Conservation (phyloP, 2,797 vertebrate genomes). For the Hypotaenidia okinawae region DNA sequence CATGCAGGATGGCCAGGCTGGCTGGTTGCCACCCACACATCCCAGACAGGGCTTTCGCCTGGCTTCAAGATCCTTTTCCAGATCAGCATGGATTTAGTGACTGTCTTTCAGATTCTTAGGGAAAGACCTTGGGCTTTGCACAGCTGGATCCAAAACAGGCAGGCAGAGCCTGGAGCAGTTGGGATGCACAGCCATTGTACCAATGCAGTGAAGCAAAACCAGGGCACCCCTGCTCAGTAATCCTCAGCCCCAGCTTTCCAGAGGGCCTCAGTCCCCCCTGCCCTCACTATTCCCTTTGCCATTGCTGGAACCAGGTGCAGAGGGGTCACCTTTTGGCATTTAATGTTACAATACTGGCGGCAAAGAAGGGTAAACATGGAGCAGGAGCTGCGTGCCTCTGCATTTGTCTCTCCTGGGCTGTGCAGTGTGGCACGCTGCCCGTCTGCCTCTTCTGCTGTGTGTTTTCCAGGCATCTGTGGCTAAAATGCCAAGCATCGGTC, state of each 20-base stretch:
- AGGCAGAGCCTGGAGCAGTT: neutral
- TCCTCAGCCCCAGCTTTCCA: neutral
- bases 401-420: neutral
- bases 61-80: neutral
- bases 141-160: neutral
- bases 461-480: rapidly evolving
- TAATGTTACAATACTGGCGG: rapidly evolving
- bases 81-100: neutral
- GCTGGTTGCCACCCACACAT: neutral
- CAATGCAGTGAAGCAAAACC: neutral
- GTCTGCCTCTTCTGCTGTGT: neutral
- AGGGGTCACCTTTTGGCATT: neutral
- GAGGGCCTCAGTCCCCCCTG: neutral
- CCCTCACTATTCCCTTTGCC: neutral
- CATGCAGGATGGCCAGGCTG: rapidly evolving
- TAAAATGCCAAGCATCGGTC: neutral
- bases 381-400: neutral
- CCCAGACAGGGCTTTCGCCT: neutral
- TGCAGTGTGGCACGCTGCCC: neutral
- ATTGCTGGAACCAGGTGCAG: neutral
- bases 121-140: neutral
- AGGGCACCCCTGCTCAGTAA: rapidly evolving
- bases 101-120: neutral
- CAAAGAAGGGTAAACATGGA: neutral
- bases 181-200: neutral